Evolutionary conservation across 1,140 invertebrate genomes (phyloP).

Genomic region (Diprion similis): DNA sequence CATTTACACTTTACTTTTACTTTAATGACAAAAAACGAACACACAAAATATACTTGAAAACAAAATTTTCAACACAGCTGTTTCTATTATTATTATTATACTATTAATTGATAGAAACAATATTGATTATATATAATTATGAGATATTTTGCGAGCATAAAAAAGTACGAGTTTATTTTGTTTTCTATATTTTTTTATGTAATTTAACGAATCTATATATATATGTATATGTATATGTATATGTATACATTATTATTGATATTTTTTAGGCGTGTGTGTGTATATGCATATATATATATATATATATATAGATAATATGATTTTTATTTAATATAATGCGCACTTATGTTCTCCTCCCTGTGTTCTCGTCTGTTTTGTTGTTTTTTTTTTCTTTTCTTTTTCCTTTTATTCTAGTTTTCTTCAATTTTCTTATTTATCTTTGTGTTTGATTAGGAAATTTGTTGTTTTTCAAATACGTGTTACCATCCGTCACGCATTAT

Average conservation of each 20-base stretch:
- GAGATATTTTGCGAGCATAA: neutral
- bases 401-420: too few species aligned
- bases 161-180: conserved; percentile 54
- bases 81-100: too few species aligned
- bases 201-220: conserved; percentile 60
- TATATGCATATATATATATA: conserved; percentile 26
- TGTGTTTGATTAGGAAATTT: conserved; percentile 3
- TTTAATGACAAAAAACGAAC: neutral
- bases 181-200: conserved; percentile 63
- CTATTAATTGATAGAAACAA: too few species aligned
- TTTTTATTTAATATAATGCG: neutral
- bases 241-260: conserved; percentile 48
- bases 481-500: too few species aligned
- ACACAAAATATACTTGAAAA: conserved; percentile 22
- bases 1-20: too few species aligned
- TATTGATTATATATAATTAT: too few species aligned
- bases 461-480: too few species aligned
- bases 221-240: conserved; percentile 57
- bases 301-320: conserved; percentile 9
- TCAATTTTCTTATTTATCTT: conserved; percentile 13
- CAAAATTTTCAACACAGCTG: too few species aligned
- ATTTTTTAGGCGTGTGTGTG: conserved; percentile 53
- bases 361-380: conserved; percentile 44
- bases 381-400: conserved; percentile 19
- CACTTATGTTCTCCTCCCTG: conserved; percentile 39